Conservation (phyloP, 2,113 vertebrate species). For the Elachura formosa region DNA sequence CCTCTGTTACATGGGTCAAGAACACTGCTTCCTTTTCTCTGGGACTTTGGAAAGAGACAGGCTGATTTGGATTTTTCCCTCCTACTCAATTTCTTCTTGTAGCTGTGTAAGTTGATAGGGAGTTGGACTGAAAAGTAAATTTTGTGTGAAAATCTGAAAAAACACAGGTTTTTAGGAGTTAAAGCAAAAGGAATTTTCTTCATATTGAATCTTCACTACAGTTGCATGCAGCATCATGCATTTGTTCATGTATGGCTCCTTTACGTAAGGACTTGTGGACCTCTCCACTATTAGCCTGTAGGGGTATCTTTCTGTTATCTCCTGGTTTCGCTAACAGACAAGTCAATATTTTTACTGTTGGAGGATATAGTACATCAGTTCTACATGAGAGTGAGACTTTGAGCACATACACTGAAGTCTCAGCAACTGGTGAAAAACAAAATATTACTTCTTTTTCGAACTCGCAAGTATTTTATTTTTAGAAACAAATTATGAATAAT, state of each 20-base stretch:
- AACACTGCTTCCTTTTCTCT: not conserved
- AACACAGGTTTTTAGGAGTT: not conserved
- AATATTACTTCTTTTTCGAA: not conserved
- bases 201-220: not conserved
- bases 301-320: not conserved
- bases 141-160: not conserved
- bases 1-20: not conserved
- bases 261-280: not conserved
- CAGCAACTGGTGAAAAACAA: not conserved
- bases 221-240: not conserved
- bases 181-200: not conserved
- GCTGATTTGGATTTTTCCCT: not conserved
- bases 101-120: not conserved
- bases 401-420: not conserved
- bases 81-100: not conserved
- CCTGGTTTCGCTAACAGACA: not conserved
- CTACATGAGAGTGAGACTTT: not conserved
- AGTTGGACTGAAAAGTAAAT: not conserved
- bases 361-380: not conserved
- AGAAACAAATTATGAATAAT: not conserved
- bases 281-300: not conserved
- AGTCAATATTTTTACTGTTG: not conserved
- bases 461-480: not conserved
- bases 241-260: not conserved
- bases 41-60: not conserved